Conservation (phyloP, 1,140 invertebrate genomes). For the Charaxes varanes region DNA sequence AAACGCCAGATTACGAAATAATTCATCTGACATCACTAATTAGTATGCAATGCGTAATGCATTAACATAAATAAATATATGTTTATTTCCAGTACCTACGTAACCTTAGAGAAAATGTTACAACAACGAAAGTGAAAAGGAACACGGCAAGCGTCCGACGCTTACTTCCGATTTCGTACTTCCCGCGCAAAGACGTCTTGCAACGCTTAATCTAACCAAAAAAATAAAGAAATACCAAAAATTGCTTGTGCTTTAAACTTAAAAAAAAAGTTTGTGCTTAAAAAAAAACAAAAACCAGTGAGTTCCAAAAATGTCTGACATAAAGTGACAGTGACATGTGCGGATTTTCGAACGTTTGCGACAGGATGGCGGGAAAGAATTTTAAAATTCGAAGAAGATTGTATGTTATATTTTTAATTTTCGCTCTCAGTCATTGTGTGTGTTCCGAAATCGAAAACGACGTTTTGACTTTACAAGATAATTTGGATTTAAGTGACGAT, state of each 20-base stretch:
- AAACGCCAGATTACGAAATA: constrained; percentile 4
- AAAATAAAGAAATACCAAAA: constrained; percentile 20
- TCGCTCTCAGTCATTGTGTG: constrained; percentile 22
- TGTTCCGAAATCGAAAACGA: constrained; percentile 55
- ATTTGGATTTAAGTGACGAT: constrained; percentile 45
- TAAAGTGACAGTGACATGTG: constrained; percentile 30
- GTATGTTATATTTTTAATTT: constrained; percentile 36
- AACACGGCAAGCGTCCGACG: constrained; percentile 24
- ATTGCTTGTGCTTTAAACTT: background rate
- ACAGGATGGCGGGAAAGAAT: constrained; percentile 37
- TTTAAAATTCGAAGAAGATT: constrained; percentile 65
- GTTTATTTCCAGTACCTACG: constrained; percentile 22
- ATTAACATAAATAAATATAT: constrained; percentile 26
- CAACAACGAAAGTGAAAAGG: constrained; percentile 57
- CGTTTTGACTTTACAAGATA: constrained; percentile 57
- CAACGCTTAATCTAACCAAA: constrained; percentile 26
- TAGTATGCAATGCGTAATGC: constrained; percentile 4
- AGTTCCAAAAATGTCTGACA: constrained; percentile 26
- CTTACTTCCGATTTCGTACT: constrained; percentile 59
- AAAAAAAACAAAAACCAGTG: background rate
- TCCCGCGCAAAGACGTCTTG: constrained; percentile 45
- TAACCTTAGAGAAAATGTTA: constrained; percentile 36
- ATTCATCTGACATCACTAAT: constrained; percentile 10
- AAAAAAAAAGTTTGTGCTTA: background rate
- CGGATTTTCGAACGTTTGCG: constrained; percentile 7